Conservation (phyloP, 2,797 vertebrate genomes). For the Siniperca undulata region DNA sequence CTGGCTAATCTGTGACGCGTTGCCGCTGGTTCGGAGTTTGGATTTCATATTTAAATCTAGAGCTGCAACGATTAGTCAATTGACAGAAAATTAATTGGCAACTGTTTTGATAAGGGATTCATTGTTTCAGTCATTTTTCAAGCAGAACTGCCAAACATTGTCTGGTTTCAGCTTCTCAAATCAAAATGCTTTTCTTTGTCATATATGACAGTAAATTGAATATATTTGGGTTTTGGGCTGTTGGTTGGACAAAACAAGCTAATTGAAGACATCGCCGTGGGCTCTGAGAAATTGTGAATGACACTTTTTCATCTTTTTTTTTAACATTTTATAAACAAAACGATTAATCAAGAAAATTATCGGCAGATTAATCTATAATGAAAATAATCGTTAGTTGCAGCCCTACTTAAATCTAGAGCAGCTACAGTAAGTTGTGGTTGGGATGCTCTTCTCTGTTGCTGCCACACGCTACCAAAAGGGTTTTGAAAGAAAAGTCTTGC, state of each 20-base stretch:
- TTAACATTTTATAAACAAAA: background rate
- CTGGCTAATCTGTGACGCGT: background rate
- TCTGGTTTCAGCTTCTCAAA: background rate
- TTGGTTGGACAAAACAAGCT: too few species aligned
- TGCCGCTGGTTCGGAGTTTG: background rate
- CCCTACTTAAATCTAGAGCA: background rate
- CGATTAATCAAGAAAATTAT: background rate
- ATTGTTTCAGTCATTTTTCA: background rate
- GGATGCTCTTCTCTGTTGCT: background rate
- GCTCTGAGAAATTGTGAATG: too few species aligned
- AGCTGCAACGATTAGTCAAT: background rate
- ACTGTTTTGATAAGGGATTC: background rate
- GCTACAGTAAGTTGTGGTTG: background rate
- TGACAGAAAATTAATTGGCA: background rate
- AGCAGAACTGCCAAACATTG: background rate
- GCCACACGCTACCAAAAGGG: too few species aligned
- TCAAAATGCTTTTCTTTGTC: background rate
- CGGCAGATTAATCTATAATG: background rate
- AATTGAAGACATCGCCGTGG: too few species aligned
- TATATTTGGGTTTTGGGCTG: background rate
- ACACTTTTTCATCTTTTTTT: too few species aligned
- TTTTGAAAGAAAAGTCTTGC: background rate
- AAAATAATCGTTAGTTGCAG: background rate
- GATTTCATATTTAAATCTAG: background rate
- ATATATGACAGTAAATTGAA: background rate